Base-by-base conservation (phyloP, 2,113 vertebrate species). In the Onychorhynchus coronatus region DNA sequence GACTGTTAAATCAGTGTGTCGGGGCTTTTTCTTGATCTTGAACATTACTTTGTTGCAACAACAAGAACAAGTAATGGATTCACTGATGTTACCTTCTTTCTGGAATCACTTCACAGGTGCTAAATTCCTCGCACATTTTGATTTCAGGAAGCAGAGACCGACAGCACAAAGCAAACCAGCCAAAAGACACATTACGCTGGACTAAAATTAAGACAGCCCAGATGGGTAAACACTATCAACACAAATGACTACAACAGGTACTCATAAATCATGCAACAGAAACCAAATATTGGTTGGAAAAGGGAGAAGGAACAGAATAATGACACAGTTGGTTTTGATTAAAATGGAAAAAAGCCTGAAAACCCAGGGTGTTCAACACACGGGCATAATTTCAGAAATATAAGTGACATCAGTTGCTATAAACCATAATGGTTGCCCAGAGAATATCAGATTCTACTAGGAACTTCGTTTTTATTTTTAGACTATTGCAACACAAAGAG, bases 221-320 rank as follows among this genome's bases (percentile, higher is more conserved):
- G 93, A 96, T 95, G 89, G 72, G 73, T 87, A 95, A 93, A 96
- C 93, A 95, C 28, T 81, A 78, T 87, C 86, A 91, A 92, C 85
- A 93, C 68, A 74, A 91, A 97, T 92, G 91, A 89, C 66, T 87
- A 81, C 77, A 95, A 95, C 73, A 97, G 86, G 91, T 93, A 93
- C 73, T 97, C 95, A 97, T 95, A 96, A 96, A 96, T 96, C 94
- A 95, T 83, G 59, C 76, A 91, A 81, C 39, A 93, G 86, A 95
- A 95, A 93, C 55, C 17, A 84, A 84, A 62, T 80, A 95, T 73
- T 74, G 33, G 62, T 77, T 91, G 63, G 72, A 92, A 92, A 92
- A 78, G 12, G 14, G 47, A 91, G 47, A 81, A 16, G 11, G 65
- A 91, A 91, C 30, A 84, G 65, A 93, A 77, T 52, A 96, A 92